Conservation (phyloP, 2,113 vertebrate species). For the Tympanuchus pallidicinctus region DNA sequence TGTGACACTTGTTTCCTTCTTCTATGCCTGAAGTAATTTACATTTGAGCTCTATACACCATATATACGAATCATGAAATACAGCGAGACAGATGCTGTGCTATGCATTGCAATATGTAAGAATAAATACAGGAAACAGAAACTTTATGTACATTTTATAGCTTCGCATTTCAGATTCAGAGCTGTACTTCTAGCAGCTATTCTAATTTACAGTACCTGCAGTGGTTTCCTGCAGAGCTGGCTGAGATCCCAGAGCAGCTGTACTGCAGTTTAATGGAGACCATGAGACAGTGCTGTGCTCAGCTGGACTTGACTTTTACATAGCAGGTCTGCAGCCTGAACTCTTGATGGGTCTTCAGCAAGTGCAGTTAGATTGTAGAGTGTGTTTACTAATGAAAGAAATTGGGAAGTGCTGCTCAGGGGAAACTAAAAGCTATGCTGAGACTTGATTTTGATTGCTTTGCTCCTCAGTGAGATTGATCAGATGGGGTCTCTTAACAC, state of each 20-base stretch:
- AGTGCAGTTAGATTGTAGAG: not conserved
- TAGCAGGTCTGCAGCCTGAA: not conserved
- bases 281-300: not conserved
- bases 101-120: not conserved
- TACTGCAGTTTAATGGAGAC: not conserved
- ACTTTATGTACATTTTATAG: slow-evolving; percentile 27
- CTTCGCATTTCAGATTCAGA: slow-evolving; percentile 30
- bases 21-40: not conserved
- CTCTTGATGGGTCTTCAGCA: not conserved
- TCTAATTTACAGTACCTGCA: slow-evolving; percentile 41
- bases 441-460: slow-evolving; percentile 22
- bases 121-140: slow-evolving; percentile 20
- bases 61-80: not conserved
- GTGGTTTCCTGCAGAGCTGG: slow-evolving; percentile 32
- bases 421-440: slow-evolving; percentile 18
- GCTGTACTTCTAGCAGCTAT: slow-evolving; percentile 24
- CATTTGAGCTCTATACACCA: not conserved
- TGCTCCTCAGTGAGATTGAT: slow-evolving; percentile 17
- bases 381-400: slow-evolving; percentile 30
- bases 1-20: not conserved
- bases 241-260: slow-evolving; percentile 27
- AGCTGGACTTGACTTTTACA: not conserved
- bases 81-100: not conserved
- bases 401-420: not conserved
- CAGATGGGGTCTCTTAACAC: not conserved